Evolutionary conservation across 92 coral and sea anemone genomes (phyloP).

Genomic region (Porites cylindrica): DNA sequence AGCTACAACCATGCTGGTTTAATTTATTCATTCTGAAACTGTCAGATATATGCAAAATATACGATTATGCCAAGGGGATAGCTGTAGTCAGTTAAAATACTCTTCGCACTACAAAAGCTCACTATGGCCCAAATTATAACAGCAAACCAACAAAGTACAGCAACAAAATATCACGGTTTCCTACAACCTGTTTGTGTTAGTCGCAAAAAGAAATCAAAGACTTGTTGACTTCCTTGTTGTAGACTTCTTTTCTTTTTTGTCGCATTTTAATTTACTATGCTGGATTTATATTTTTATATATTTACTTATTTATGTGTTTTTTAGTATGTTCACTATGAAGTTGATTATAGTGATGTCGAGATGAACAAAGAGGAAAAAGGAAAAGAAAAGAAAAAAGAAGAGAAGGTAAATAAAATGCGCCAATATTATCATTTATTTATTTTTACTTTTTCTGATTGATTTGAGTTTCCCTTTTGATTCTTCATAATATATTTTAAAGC

Average conservation of each 20-base stretch:
- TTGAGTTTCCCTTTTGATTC: neutral
- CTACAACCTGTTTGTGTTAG: too few species aligned
- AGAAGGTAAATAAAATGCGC: constrained; percentile 24
- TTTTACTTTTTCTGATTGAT: neutral
- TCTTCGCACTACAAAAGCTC: too few species aligned
- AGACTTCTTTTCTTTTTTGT: neutral
- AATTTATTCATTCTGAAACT: too few species aligned
- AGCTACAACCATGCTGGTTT: neutral
- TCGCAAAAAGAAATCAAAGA: neutral
- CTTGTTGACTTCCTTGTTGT: neutral
- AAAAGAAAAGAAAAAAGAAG: constrained; percentile 83
- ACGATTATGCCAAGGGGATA: neutral
- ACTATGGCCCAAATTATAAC: too few species aligned
- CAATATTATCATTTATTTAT: neutral
- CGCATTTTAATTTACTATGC: neutral
- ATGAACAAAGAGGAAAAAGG: constrained; percentile 91
- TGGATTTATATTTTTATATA: neutral
- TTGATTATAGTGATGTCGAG: constrained; percentile 95
- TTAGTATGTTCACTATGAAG: constrained; percentile 98
- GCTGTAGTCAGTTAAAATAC: neutral
- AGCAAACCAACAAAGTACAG: too few species aligned
- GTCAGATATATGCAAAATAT: neutral
- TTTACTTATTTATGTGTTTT: neutral
- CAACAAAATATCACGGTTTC: too few species aligned
- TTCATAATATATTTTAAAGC: too few species aligned